These are phyloP conservation scores for Monopis laevigella DNA, from an alignment of 2,888 invertebrate genomes.

Conservation along the genomic window DNA sequence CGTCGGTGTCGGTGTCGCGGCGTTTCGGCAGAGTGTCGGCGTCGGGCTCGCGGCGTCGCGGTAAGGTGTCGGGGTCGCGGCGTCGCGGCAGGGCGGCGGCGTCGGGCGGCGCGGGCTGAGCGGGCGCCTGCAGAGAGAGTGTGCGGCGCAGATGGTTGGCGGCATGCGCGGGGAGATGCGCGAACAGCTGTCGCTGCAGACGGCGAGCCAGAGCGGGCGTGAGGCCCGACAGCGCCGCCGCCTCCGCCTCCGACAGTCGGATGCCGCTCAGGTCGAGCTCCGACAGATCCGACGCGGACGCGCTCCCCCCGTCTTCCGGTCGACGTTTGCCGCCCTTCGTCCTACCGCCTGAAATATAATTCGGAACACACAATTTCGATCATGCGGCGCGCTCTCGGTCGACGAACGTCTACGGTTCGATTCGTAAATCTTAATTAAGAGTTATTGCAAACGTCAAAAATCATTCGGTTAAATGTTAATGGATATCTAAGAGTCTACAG, in stretches of 20 bases:
- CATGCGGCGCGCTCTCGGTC: conserved; percentile 63
- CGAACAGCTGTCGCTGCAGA: conserved; percentile 75
- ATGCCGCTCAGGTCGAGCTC: conserved; percentile 75
- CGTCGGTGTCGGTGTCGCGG: conserved; percentile 18
- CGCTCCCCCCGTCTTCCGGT: conserved; percentile 34
- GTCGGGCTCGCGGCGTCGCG: not conserved
- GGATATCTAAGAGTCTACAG: conserved; percentile 35
- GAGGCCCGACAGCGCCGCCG: conserved; percentile 73
- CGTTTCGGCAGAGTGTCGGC: conserved; percentile 12
- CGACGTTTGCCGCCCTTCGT: conserved; percentile 48
- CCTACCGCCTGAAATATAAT: conserved; percentile 59
- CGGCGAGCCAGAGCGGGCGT: conserved; percentile 77
- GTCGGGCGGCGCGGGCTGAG: conserved; percentile 22
- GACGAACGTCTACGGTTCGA: conserved; percentile 28
- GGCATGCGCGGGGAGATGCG: conserved; percentile 75
- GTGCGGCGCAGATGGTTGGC: conserved; percentile 73
- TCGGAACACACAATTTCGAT: conserved; percentile 65
- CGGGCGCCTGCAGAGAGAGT: conserved; percentile 54
- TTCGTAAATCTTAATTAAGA: conserved; percentile 7
- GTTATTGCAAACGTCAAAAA: conserved; percentile 32
- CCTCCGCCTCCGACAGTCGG: conserved; percentile 75
- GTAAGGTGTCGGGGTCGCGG: not conserved
- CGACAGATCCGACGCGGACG: conserved; percentile 61
- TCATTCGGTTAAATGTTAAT: conserved; percentile 53
- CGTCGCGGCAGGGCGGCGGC: conserved; percentile 28